Evolutionary conservation across 2,113 vertebrate species (phyloP).

Genomic region (Psettodes erumei): DNA sequence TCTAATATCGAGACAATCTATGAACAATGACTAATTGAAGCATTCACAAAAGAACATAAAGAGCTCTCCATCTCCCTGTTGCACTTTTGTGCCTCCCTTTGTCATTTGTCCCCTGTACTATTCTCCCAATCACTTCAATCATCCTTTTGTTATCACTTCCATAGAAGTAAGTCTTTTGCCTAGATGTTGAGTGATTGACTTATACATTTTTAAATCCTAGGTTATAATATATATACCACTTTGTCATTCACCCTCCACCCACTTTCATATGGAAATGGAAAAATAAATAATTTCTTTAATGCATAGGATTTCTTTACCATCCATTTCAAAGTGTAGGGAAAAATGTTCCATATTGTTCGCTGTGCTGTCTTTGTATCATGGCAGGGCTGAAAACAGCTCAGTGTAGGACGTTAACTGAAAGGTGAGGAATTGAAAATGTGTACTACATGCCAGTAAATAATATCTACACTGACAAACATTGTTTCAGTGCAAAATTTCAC

Average conservation of each 20-base stretch:
- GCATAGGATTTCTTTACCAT: neutral
- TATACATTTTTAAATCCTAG: slow-evolving; percentile 28
- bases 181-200: slow-evolving; percentile 11
- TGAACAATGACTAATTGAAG: slow-evolving; percentile 53
- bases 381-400: neutral
- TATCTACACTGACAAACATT: neutral
- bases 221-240: slow-evolving; percentile 6
- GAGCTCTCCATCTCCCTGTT: slow-evolving; percentile 24
- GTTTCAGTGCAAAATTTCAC: neutral
- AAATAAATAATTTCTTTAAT: slow-evolving; percentile 28
- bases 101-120: slow-evolving; percentile 25
- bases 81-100: slow-evolving; percentile 43
- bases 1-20: slow-evolving; percentile 44
- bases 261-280: slow-evolving; percentile 32
- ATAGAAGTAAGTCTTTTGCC: slow-evolving; percentile 9
- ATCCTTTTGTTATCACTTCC: slow-evolving; percentile 38
- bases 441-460: neutral
- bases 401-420: neutral
- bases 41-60: slow-evolving; percentile 47
- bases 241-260: neutral
- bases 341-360: neutral
- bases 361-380: neutral
- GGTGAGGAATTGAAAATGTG: neutral
- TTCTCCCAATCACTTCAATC: slow-evolving; percentile 54
- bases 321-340: neutral